phyloP scores from a whole-genome alignment of 2,113 vertebrate species.

The Benitochromis conjunctus region DNA sequence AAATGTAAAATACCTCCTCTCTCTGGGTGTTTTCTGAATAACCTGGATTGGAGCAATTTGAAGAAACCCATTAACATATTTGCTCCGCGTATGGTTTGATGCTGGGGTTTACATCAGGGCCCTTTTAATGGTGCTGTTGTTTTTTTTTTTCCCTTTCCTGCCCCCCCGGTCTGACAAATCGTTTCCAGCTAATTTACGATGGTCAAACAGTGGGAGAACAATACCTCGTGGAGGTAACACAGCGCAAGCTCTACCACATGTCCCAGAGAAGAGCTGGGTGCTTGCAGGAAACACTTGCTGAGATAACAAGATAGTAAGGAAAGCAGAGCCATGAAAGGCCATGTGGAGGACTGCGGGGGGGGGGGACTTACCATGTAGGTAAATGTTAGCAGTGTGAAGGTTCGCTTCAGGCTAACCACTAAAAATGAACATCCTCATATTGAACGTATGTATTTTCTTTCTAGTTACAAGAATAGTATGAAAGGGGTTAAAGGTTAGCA shows the following conservation, averaged over 20 bases:
- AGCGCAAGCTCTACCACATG: constrained; percentile 50
- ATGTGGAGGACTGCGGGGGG: neutral
- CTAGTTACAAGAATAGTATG: neutral
- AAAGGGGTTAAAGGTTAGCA: neutral
- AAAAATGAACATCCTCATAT: neutral
- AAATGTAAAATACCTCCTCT: constrained; percentile 12
- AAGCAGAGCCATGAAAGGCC: constrained; percentile 57
- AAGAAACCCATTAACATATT: constrained; percentile 45
- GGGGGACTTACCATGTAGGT: neutral
- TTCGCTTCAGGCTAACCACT: neutral
- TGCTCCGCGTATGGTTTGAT: constrained; percentile 45
- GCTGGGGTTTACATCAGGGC: constrained; percentile 36
- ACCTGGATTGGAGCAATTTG: constrained; percentile 45
- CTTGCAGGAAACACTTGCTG: constrained; percentile 74
- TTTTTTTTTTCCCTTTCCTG: constrained; percentile 31
- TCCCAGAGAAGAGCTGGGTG: constrained; percentile 59
- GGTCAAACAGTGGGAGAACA: constrained; percentile 64
- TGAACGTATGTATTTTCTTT: neutral
- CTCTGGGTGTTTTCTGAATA: constrained; percentile 44
- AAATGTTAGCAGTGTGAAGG: neutral
- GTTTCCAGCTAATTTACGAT: constrained; percentile 72
- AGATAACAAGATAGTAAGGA: constrained; percentile 76
- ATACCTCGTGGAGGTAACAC: constrained; percentile 52
- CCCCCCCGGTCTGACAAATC: constrained; percentile 64
- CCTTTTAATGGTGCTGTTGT: constrained; percentile 44